Percentiles rank a stretch among this genome's conserved stretches.
Conservation (phyloP, 2,888 invertebrate species). For the Resseliella maxima region DNA sequence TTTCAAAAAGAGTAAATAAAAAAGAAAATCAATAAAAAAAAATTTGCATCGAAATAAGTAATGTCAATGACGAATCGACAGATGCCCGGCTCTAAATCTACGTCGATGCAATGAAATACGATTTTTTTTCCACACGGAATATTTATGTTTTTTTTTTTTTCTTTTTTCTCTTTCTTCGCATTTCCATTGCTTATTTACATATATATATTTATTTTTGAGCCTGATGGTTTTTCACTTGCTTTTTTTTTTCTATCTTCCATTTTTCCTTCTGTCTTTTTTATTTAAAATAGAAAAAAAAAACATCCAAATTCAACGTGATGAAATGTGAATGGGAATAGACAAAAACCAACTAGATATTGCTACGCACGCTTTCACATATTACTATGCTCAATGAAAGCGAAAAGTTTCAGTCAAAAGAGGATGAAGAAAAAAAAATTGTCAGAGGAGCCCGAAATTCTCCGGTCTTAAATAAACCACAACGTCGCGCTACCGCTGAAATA, state of each 20-base stretch:
- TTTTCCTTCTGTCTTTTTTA: not conserved
- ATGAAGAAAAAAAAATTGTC: not conserved
- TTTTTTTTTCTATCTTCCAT: not conserved
- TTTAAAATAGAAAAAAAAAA: not conserved
- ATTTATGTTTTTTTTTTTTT: not conserved
- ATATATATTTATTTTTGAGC: conserved; percentile 30
- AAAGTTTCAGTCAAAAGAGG: not conserved
- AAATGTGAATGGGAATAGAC: conserved; percentile 36
- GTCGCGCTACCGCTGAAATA: not conserved
- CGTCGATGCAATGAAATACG: conserved; percentile 41
- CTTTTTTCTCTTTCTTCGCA: not conserved
- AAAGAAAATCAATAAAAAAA: conserved; percentile 25
- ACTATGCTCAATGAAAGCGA: not conserved
- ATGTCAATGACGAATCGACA: conserved; percentile 53
- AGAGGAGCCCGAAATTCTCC: not conserved
- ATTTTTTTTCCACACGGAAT: conserved; percentile 33
- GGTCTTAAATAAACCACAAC: conserved; percentile 42
- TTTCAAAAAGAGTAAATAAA: not conserved
- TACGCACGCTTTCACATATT: conserved; percentile 30
- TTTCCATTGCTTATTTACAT: conserved; percentile 35
- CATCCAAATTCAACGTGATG: conserved; percentile 49
- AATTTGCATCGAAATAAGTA: conserved; percentile 51
- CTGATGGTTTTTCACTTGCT: conserved; percentile 34
- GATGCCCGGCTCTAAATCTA: conserved; percentile 3
- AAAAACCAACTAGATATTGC: not conserved